These are phyloP conservation scores for Drosophila kikkawai DNA, from an alignment of 1,140 invertebrate genomes.

Conservation along the genomic window DNA sequence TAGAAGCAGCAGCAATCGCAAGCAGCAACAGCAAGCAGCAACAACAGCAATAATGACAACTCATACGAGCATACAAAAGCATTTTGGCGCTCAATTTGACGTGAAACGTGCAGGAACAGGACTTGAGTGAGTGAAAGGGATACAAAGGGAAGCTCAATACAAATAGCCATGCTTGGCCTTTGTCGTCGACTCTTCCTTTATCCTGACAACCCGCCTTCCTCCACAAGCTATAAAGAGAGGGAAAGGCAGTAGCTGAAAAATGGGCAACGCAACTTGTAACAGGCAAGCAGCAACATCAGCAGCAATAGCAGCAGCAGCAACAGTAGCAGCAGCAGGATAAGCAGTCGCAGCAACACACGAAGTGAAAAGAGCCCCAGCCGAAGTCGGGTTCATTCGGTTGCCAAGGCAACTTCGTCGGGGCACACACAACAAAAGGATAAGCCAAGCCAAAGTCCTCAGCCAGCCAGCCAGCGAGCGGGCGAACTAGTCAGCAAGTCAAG, in stretches of 20 bases:
- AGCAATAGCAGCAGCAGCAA: slow-evolving; percentile 17
- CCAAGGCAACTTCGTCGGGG: slow-evolving; percentile 70
- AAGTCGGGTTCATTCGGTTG: slow-evolving; percentile 55
- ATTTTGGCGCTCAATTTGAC: slow-evolving; percentile 81
- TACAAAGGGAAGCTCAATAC: slow-evolving; percentile 73
- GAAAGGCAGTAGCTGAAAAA: slow-evolving; percentile 61
- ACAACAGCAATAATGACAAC: slow-evolving; percentile 49
- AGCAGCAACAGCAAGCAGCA: slow-evolving; percentile 12
- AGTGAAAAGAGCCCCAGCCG: slow-evolving; percentile 45
- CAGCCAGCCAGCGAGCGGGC: slow-evolving; percentile 28
- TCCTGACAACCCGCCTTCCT: not conserved
- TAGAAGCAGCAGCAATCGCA: slow-evolving; percentile 10
- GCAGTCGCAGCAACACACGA: slow-evolving; percentile 20
- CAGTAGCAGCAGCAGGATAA: slow-evolving; percentile 3
- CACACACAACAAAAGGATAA: slow-evolving; percentile 78
- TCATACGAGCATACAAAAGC: slow-evolving; percentile 61
- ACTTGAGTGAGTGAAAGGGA: slow-evolving; percentile 15
- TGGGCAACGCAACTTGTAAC: slow-evolving; percentile 72
- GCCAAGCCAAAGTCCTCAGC: slow-evolving; percentile 60
- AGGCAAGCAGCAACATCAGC: slow-evolving; percentile 58
- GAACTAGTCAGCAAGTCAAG: slow-evolving; percentile 62
- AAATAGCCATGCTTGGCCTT: slow-evolving; percentile 66
- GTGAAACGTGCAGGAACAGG: slow-evolving; percentile 75
- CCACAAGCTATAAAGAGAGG: slow-evolving; percentile 35
- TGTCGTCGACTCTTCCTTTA: slow-evolving; percentile 47